Evolutionary conservation across 1,140 invertebrate species (phyloP).

Genomic region (Trichomalopsis sarcophagae): DNA sequence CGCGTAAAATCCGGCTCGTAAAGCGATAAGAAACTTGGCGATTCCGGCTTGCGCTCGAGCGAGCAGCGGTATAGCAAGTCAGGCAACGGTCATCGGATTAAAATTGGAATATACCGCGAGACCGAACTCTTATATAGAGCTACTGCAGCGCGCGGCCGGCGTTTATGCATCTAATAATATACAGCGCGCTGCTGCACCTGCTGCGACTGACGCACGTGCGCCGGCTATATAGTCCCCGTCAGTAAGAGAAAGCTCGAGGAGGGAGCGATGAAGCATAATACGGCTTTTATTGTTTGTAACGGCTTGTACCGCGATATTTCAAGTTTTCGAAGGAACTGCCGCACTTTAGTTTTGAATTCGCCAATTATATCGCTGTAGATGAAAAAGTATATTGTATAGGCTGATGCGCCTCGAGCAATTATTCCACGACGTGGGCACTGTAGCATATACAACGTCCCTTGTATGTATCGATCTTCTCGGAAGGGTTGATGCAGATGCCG

Average conservation of each 20-base stretch:
- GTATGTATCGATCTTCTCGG: neutral
- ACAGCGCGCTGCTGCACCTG: slow-evolving; percentile 31
- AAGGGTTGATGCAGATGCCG: neutral
- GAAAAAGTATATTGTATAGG: too few species aligned
- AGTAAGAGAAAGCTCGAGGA: neutral
- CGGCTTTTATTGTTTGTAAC: slow-evolving; percentile 10
- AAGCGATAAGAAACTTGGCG: slow-evolving; percentile 6
- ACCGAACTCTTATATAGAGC: slow-evolving; percentile 7
- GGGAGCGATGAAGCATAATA: slow-evolving; percentile 2
- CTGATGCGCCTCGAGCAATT: neutral
- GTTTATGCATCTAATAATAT: slow-evolving; percentile 49
- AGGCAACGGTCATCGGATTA: slow-evolving; percentile 29
- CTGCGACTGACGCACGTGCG: slow-evolving; percentile 34
- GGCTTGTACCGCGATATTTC: neutral
- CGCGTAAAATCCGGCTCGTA: slow-evolving; percentile 11
- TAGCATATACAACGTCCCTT: too few species aligned
- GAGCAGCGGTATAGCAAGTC: neutral
- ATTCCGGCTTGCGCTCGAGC: neutral
- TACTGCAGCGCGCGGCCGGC: slow-evolving; percentile 9
- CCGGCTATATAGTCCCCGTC: slow-evolving; percentile 27
- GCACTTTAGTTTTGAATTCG: too few species aligned
- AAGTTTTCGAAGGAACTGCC: neutral
- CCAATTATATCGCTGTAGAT: too few species aligned
- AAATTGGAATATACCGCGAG: slow-evolving; percentile 36
- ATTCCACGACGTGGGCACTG: neutral